A percentile compares a stretch with the other conserved stretches of the same genome.
These are phyloP conservation scores for Lithophane leautieri DNA, from an alignment of 2,888 invertebrate genomes.

Conservation along the genomic window DNA sequence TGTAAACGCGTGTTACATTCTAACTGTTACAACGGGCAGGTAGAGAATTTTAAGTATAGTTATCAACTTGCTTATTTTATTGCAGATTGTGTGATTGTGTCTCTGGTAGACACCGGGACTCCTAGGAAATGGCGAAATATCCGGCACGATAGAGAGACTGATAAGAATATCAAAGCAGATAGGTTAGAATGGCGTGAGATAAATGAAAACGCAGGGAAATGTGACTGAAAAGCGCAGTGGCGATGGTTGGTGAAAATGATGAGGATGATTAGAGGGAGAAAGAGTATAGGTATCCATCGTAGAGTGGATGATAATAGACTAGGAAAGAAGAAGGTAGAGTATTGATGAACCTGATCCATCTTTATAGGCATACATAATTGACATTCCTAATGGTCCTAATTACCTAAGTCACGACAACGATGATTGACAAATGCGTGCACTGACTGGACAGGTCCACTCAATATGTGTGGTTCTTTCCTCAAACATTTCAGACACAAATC, in stretches of 20 bases:
- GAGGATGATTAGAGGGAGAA: not conserved
- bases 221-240: not conserved
- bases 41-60: slow-evolving; percentile 34
- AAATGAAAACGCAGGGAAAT: not conserved
- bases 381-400: not conserved
- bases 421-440: no score
- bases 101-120: slow-evolving; percentile 27
- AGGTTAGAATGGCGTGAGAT: not conserved
- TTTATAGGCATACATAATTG: not conserved
- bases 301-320: not conserved
- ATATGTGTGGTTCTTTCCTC: no score
- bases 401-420: not conserved
- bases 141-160: not conserved
- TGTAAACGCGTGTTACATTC: slow-evolving; percentile 57
- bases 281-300: not conserved
- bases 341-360: not conserved
- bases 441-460: no score
- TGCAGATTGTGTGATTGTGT: slow-evolving; percentile 34
- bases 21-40: slow-evolving; percentile 48
- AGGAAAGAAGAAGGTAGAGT: not conserved
- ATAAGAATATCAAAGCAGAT: not conserved
- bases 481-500: no score
- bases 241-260: not conserved
- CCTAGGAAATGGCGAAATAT: not conserved
- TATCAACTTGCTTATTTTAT: slow-evolving; percentile 22